Conservation (phyloP, 2,113 vertebrate genomes). For the Poeciliopsis turrubarensis region DNA sequence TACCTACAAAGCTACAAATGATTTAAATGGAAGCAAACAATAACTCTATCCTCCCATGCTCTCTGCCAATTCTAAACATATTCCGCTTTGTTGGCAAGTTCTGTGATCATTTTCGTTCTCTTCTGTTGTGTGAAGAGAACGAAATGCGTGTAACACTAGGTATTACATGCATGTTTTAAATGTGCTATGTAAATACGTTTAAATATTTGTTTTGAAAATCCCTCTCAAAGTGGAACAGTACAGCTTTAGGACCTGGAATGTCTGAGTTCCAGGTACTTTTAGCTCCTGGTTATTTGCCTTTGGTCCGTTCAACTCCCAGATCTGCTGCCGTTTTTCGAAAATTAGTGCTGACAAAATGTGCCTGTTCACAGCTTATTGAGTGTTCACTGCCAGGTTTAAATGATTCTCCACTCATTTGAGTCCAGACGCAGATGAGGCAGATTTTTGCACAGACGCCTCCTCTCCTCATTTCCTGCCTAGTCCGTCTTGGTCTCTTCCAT, state of each 20-base stretch:
- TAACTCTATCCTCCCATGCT: neutral
- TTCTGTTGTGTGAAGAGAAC: too few species aligned
- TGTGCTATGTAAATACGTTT: too few species aligned
- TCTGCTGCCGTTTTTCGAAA: conserved; percentile 8
- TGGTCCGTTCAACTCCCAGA: neutral
- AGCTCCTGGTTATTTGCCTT: neutral
- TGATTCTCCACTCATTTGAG: conserved; percentile 1
- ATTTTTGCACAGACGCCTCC: conserved; percentile 16
- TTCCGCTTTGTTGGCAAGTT: too few species aligned
- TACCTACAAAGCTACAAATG: neutral
- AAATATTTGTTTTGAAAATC: too few species aligned
- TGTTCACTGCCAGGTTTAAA: neutral
- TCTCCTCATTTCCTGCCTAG: conserved; percentile 8
- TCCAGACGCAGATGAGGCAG: conserved; percentile 19
- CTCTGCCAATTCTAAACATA: too few species aligned
- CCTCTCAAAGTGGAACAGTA: neutral
- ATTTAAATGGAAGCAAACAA: neutral
- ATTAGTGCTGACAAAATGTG: conserved; percentile 7
- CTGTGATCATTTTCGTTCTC: neutral
- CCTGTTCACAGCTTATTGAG: conserved; percentile 8
- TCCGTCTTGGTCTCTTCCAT: neutral
- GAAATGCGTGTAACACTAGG: too few species aligned
- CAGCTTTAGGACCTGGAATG: neutral
- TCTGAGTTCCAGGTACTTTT: neutral
- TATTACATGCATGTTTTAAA: too few species aligned